Evolutionary conservation across 92 coral and sea anemone genomes (phyloP).

Genomic region (Actinernus sp.): DNA sequence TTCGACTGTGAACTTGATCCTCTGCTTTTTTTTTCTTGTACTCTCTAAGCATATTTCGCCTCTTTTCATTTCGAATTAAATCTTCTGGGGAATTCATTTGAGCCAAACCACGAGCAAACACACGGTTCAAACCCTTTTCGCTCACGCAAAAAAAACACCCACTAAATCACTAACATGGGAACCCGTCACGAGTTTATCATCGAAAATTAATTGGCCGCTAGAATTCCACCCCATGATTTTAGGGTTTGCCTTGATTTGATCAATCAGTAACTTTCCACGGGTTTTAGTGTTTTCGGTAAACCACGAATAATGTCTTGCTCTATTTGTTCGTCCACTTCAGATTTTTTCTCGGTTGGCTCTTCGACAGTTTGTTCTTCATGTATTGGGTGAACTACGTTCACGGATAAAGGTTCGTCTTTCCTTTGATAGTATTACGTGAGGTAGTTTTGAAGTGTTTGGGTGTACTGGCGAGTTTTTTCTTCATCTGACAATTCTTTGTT

Average conservation of each 20-base stretch:
- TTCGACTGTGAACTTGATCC: too few species aligned
- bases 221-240: conserved; percentile 45
- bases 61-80: too few species aligned
- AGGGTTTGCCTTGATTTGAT: conserved; percentile 20
- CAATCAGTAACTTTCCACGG: conserved; percentile 14
- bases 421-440: conserved; percentile 23
- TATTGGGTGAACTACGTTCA: background rate
- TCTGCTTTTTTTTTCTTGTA: too few species aligned
- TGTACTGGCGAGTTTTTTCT: conserved; percentile 11
- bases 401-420: conserved; percentile 14
- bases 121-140: too few species aligned
- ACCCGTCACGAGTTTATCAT: conserved; percentile 13
- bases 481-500: conserved; percentile 1
- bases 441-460: conserved; percentile 13
- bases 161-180: too few species aligned
- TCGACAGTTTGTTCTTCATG: background rate
- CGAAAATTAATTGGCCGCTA: conserved; percentile 15
- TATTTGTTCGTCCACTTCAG: too few species aligned
- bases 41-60: too few species aligned
- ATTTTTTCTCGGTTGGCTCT: background rate
- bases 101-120: too few species aligned
- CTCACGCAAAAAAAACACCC: too few species aligned
- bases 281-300: conserved; percentile 19
- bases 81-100: too few species aligned
- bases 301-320: conserved; percentile 9